Percentiles rank a stretch among this genome's conserved stretches.
phyloP scores from a whole-genome alignment of 1,140 invertebrate species.

The Diuraphis noxia region DNA sequence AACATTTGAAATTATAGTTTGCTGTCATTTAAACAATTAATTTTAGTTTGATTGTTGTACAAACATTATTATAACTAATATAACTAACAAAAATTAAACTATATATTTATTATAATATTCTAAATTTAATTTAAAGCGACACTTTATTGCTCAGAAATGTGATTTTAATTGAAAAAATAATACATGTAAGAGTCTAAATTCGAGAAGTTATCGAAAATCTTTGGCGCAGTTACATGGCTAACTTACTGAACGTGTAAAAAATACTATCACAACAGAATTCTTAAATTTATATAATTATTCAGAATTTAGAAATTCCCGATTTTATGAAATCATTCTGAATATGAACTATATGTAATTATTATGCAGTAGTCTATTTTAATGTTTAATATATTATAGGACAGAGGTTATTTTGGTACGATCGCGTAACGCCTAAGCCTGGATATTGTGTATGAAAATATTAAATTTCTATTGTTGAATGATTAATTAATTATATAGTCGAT shows the following conservation, averaged over 20 bases:
- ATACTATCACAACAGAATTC: background rate
- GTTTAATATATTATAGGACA: no score
- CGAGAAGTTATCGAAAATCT: background rate
- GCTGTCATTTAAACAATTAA: no score
- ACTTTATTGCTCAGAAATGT: background rate
- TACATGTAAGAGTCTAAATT: background rate
- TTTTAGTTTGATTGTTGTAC: background rate
- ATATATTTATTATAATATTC: background rate
- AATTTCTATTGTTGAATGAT: background rate
- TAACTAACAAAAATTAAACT: no score
- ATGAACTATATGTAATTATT: background rate
- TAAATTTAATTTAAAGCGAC: background rate
- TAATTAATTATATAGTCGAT: background rate
- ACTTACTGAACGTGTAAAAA: background rate
- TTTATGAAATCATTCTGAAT: background rate
- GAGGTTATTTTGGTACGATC: background rate
- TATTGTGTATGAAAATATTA: background rate
- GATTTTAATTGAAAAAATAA: background rate
- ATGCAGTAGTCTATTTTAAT: background rate
- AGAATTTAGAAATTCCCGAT: background rate
- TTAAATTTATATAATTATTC: background rate
- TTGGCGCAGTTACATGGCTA: background rate
- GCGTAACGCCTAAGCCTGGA: no score
- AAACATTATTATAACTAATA: background rate
- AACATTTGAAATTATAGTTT: no score